A percentile compares a stretch with the other conserved stretches of the same genome.
These are phyloP conservation scores for Serripes groenlandicus DNA, from an alignment of 2,888 invertebrate genomes.

Conservation along the genomic window DNA sequence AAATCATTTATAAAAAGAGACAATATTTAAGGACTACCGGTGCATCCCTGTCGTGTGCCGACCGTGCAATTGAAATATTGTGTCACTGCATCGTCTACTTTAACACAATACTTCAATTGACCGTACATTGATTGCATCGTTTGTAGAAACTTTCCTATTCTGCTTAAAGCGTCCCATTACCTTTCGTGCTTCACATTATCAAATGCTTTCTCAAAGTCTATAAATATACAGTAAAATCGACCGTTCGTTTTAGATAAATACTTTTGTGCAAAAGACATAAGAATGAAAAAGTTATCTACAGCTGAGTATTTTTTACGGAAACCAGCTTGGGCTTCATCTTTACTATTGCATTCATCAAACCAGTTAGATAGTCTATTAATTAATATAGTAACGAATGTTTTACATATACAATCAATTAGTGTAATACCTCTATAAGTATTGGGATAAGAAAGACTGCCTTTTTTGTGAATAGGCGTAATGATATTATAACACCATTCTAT, in stretches of 20 bases:
- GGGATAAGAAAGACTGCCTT: constrained; percentile 1
- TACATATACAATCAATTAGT: not conserved
- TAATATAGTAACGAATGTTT: not conserved
- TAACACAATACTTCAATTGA: not conserved
- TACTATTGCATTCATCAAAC: not conserved
- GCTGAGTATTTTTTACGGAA: constrained; percentile 33
- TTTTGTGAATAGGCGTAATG: constrained; percentile 20
- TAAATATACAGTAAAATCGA: constrained; percentile 16
- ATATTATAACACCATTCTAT: constrained; percentile 15
- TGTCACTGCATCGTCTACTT: not conserved
- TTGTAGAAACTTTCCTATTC: not conserved
- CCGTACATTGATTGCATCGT: not conserved
- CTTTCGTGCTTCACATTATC: constrained; percentile 6
- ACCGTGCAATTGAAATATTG: not conserved
- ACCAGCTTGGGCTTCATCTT: constrained; percentile 38
- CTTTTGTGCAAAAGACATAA: constrained; percentile 31
- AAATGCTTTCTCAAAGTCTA: constrained; percentile 32
- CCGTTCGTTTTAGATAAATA: constrained; percentile 20
- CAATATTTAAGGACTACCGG: constrained; percentile 8
- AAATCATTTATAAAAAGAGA: not conserved
- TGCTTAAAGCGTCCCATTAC: constrained; percentile 9
- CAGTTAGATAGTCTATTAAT: not conserved
- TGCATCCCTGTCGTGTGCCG: not conserved
- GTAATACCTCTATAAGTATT: constrained; percentile 31
- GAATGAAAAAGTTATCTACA: constrained; percentile 38